These are phyloP conservation scores for Salvelinus fontinalis DNA, from an alignment of 2,113 vertebrate genomes.

Conservation along the genomic window DNA sequence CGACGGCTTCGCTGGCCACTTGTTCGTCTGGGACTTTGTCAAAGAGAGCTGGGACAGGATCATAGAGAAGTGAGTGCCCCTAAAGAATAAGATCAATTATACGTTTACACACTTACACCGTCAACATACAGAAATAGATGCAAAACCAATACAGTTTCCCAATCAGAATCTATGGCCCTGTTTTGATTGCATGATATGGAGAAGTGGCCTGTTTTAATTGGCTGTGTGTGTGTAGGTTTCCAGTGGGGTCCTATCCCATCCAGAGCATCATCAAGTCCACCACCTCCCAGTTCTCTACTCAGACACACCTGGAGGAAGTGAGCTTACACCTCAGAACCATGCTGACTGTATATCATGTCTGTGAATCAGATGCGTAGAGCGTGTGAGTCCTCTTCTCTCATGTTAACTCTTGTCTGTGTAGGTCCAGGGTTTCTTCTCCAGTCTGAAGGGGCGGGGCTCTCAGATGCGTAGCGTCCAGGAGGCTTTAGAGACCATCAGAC, in stretches of 20 bases:
- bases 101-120: not conserved
- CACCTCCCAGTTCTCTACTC: conserved; percentile 87
- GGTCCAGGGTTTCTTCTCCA: conserved; percentile 88
- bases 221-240: conserved; percentile 76
- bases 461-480: conserved; percentile 84
- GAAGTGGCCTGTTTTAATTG: too few relatives aligned
- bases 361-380: not conserved
- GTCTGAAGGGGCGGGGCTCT: conserved; percentile 80
- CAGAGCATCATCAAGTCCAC: conserved; percentile 81
- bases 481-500: conserved; percentile 84
- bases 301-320: conserved; percentile 84
- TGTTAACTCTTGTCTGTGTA: conserved; percentile 67
- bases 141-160: not conserved
- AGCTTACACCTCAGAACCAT: conserved; percentile 37
- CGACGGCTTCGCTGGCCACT: conserved; percentile 78
- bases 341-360: not conserved
- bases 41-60: conserved; percentile 92
- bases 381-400: not conserved
- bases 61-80: conserved; percentile 80
- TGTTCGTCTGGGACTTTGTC: conserved; percentile 92
- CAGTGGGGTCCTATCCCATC: conserved; percentile 84
- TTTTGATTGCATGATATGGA: too few relatives aligned
- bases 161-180: too few relatives aligned
- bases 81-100: not conserved
- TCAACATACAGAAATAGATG: not conserved